A percentile compares a stretch with the other conserved stretches of the same genome.
Conservation (phyloP, 2,888 invertebrate species). For the Kuschelorhynchus macadamiae region DNA sequence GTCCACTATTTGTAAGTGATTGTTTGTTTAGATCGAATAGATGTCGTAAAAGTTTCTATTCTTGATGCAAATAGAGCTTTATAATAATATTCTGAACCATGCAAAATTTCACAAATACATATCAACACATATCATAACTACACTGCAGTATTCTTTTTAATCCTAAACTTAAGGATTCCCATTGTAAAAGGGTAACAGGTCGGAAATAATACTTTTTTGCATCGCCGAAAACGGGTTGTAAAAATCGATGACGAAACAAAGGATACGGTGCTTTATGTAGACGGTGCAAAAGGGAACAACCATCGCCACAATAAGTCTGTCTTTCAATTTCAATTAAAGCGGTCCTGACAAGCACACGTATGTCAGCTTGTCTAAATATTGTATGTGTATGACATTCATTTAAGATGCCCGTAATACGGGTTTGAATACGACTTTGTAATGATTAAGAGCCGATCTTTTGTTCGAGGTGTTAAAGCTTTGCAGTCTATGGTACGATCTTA, state of each 20-base stretch:
- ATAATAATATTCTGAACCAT: too few relatives aligned
- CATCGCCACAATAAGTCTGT: slow-evolving; percentile 14
- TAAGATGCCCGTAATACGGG: slow-evolving; percentile 28
- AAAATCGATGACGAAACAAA: not conserved
- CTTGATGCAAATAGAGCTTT: too few relatives aligned
- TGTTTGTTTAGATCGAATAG: too few relatives aligned
- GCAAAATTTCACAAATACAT: too few relatives aligned
- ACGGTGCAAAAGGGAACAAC: not conserved
- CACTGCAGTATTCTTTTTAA: too few relatives aligned
- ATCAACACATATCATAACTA: too few relatives aligned
- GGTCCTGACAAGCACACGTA: slow-evolving; percentile 11
- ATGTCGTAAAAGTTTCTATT: too few relatives aligned
- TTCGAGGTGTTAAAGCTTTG: slow-evolving; percentile 31
- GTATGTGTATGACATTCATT: slow-evolving; percentile 33
- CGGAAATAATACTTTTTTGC: slow-evolving; percentile 2
- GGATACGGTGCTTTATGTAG: not conserved
- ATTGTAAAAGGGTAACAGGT: not conserved
- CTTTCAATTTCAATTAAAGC: slow-evolving; percentile 32
- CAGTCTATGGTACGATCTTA: slow-evolving; percentile 22
- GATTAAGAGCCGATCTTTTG: slow-evolving; percentile 29
- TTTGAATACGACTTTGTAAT: slow-evolving; percentile 20
- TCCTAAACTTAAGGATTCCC: too few relatives aligned
- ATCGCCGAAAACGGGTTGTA: not conserved
- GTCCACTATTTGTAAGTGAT: too few relatives aligned
- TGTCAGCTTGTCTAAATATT: slow-evolving; percentile 41